A percentile compares a stretch with the other conserved stretches of the same genome.
Conservation (phyloP, 2,888 invertebrate species). For the Drosophila recens region DNA sequence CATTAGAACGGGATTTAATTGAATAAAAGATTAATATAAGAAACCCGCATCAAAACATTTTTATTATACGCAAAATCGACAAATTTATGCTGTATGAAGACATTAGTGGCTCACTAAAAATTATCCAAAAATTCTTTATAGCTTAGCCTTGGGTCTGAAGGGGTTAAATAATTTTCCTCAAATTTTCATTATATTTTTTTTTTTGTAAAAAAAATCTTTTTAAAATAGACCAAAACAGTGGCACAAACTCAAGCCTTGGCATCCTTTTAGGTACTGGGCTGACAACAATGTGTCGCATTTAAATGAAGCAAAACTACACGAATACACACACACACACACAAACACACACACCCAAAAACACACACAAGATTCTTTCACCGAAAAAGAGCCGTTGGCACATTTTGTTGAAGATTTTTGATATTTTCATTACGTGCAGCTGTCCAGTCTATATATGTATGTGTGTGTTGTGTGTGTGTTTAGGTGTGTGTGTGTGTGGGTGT, state of each 20-base stretch:
- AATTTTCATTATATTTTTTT: no score
- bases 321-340: background rate
- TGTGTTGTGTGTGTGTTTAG: slow-evolving; percentile 50
- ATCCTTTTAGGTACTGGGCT: background rate
- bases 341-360: background rate
- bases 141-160: no score
- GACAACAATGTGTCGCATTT: slow-evolving; percentile 56
- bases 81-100: no score
- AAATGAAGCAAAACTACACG: slow-evolving; percentile 63
- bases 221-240: background rate
- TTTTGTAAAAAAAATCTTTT: no score
- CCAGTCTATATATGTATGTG: slow-evolving; percentile 29
- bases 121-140: no score
- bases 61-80: no score
- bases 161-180: no score
- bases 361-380: background rate
- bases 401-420: slow-evolving; percentile 77
- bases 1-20: no score
- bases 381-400: slow-evolving; percentile 63
- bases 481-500: slow-evolving; percentile 55
- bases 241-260: background rate
- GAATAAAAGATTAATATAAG: no score
- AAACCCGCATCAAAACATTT: no score
- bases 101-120: no score
- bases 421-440: slow-evolving; percentile 80